A percentile compares a stretch with the other conserved stretches of the same genome.
phyloP scores from a whole-genome alignment of 2,797 vertebrate genomes.

The Gymnodraco acuticeps region DNA sequence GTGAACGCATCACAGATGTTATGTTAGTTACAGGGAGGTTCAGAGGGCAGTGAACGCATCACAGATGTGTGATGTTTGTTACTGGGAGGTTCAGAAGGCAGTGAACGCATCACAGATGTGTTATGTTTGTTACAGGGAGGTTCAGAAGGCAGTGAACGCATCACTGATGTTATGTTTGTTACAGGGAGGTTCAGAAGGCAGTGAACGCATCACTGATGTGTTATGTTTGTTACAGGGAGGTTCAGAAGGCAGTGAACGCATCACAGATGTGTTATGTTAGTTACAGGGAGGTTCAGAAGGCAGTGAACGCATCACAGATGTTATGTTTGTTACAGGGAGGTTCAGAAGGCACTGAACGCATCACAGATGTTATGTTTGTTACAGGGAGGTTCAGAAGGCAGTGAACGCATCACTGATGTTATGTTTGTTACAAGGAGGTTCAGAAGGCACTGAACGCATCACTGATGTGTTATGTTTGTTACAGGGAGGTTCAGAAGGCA shows the following conservation, averaged over 20 bases:
- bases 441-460: constrained; percentile 94
- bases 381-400: constrained; percentile 86
- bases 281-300: constrained; percentile 84
- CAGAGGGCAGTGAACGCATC: constrained; percentile 94
- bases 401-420: constrained; percentile 92
- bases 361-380: background rate
- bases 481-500: constrained; percentile 86
- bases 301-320: constrained; percentile 93
- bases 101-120: constrained; percentile 85
- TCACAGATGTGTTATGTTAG: background rate
- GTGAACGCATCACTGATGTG: constrained; percentile 92
- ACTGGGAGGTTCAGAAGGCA: constrained; percentile 86
- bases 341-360: constrained; percentile 94
- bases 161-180: background rate
- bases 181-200: constrained; percentile 86
- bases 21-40: constrained; percentile 37
- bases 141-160: constrained; percentile 94
- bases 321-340: constrained; percentile 32
- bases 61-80: background rate
- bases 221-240: constrained; percentile 32
- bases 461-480: background rate
- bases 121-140: constrained; percentile 32
- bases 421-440: constrained; percentile 37
- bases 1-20: constrained; percentile 91
- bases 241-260: constrained; percentile 94